Base-by-base conservation (phyloP, 2,888 invertebrate genomes). In the Epinotia demarniana region DNA sequence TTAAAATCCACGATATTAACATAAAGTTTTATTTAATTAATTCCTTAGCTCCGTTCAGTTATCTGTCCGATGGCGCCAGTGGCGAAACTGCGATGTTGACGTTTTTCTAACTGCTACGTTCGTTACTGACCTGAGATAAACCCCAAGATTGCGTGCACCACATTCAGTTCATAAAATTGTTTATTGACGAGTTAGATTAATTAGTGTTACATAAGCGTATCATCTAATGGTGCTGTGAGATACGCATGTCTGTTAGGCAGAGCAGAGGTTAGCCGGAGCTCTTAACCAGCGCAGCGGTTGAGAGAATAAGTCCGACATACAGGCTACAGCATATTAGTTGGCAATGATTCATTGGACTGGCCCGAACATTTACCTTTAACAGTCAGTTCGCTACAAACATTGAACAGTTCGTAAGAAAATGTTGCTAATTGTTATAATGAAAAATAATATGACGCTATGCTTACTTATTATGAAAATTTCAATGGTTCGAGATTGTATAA, bases 101-200 rank as follows among this genome's bases (percentile, higher is more conserved):
- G 87, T 89, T 91, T 90, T 91, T 89, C 90, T 90, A 90, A 89
- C 84, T 82, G 79, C 83, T 82, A 79, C 83, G 79, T 73, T 77
- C 86, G 86, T 88, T 88, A 84, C 83, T 91, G 92, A 92, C 93
- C 92, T 81, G 64, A 75, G 92, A 93, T 93, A 92, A 92, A 90
- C 92, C 86, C 78, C 81, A 72, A 80, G 87, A 87, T 89, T 87
- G 80, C 81, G 81, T 83, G 85, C 84, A 79, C 84, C 82, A 85
- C 82, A 86, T 88, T 85, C 85, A 87, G 82, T 84, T 81, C 81
- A 86, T 83, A 88, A 85, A 87, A 75, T 57, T 70, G 60, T 61
- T 60, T 84, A 85, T 87, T 84, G 81, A 80, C 79, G 81, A 80
- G 79, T 80, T 74, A 81, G 79, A 80, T 53, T 70, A 81, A 80